A percentile compares a stretch with the other conserved stretches of the same genome.
Evolutionary conservation across 1,140 invertebrate genomes (phyloP).

Genomic region (Caenorhabditis latens): DNA sequence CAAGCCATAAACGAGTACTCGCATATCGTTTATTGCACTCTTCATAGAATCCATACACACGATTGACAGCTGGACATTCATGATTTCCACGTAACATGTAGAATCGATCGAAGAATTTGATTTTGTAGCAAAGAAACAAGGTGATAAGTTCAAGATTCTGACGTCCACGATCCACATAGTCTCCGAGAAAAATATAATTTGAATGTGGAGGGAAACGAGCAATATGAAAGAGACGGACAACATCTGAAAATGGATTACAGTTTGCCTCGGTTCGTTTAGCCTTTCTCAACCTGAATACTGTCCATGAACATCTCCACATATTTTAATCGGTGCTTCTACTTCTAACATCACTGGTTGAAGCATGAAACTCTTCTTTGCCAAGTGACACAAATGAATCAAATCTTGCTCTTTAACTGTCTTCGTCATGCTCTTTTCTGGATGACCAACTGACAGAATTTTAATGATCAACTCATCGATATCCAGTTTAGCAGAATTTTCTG

Average conservation of each 20-base stretch:
- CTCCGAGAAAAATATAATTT: slow-evolving; percentile 46
- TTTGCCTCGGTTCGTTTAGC: too few relatives aligned
- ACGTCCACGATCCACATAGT: slow-evolving; percentile 51
- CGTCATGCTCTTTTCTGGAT: slow-evolving; percentile 10
- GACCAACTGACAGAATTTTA: neutral
- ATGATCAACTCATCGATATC: slow-evolving; percentile 40
- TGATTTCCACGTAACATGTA: slow-evolving; percentile 81
- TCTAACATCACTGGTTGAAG: slow-evolving; percentile 4
- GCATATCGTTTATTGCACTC: slow-evolving; percentile 81
- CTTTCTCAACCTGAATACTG: slow-evolving; percentile 26
- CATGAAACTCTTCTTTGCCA: slow-evolving; percentile 25
- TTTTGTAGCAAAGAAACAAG: slow-evolving; percentile 36
- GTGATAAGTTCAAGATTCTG: slow-evolving; percentile 69
- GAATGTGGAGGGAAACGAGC: slow-evolving; percentile 12
- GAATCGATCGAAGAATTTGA: slow-evolving; percentile 43
- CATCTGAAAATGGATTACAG: neutral
- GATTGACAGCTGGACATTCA: slow-evolving; percentile 82
- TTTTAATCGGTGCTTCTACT: slow-evolving; percentile 30
- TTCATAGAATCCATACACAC: slow-evolving; percentile 82
- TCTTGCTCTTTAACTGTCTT: slow-evolving; percentile 44
- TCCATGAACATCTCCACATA: slow-evolving; percentile 45
- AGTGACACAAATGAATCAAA: neutral
- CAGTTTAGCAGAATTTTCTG: slow-evolving; percentile 19
- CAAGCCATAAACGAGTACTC: slow-evolving; percentile 79
- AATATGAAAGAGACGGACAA: slow-evolving; percentile 7